These are phyloP conservation scores for Nesometra sesokonis DNA, from an alignment of 35 echinoderm and acorn worm species.

Conservation along the genomic window DNA sequence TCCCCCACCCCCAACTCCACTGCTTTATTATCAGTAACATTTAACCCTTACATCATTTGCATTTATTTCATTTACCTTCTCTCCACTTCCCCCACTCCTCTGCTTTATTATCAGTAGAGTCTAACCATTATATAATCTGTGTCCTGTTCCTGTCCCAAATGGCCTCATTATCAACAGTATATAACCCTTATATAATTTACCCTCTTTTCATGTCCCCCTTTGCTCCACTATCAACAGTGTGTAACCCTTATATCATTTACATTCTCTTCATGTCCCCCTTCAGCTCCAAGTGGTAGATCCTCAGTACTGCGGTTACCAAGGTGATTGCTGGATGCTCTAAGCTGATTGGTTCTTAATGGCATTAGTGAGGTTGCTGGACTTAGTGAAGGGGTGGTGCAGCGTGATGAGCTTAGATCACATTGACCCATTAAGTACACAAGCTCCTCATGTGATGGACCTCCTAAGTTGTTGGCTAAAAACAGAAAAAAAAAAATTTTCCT, in stretches of 20 bases:
- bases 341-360: constrained; percentile 44
- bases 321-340: constrained; percentile 57
- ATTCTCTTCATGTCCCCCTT: constrained; percentile 55
- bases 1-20: no score
- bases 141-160: no score
- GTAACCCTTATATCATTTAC: constrained; percentile 50
- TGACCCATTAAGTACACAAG: constrained; percentile 76
- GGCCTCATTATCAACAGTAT: no score
- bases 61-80: no score
- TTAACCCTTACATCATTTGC: no score
- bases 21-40: no score
- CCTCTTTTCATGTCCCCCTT: constrained; percentile 57
- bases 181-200: no score
- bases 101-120: no score
- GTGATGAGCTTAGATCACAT: constrained; percentile 77
- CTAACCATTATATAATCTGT: no score
- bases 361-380: constrained; percentile 76
- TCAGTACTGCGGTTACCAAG: constrained; percentile 43
- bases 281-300: constrained; percentile 39
- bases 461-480: not conserved
- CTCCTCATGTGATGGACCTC: constrained; percentile 76
- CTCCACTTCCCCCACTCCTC: no score
- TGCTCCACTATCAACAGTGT: constrained; percentile 63
- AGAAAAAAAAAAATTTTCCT: not conserved
- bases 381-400: constrained; percentile 91